Evolutionary conservation across 2,888 invertebrate genomes (phyloP).

Genomic region (Vannuccia rotundouncinata): DNA sequence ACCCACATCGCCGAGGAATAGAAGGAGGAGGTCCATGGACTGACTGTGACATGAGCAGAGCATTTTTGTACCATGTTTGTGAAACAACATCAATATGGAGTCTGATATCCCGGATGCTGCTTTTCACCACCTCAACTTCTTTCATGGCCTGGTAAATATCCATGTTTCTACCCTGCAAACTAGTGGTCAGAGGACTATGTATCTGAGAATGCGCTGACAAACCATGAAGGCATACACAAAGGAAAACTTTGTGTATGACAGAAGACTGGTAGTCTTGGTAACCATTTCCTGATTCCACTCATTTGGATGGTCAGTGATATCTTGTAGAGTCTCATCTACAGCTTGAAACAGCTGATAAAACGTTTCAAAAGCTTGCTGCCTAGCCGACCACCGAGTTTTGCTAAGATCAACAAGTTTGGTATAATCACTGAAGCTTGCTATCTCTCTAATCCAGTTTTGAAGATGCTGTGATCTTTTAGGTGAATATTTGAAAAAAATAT

Average conservation of each 20-base stretch:
- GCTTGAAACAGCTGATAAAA: too few relatives aligned
- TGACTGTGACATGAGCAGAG: not conserved
- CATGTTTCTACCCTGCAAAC: not conserved
- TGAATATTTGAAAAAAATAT: not conserved
- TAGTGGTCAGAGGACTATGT: not conserved
- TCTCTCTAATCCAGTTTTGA: not conserved
- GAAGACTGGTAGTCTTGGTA: not conserved
- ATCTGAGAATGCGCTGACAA: not conserved
- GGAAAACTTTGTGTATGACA: not conserved
- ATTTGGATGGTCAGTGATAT: not conserved
- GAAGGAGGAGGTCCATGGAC: slow-evolving; percentile 1
- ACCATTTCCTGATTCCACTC: not conserved
- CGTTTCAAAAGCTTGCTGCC: too few relatives aligned
- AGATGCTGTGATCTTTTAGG: not conserved
- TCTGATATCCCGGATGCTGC: not conserved
- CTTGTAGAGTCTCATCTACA: slow-evolving; percentile 9
- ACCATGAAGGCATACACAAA: slow-evolving; percentile 2
- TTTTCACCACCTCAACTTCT: not conserved
- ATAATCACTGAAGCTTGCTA: too few relatives aligned
- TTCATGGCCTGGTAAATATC: not conserved
- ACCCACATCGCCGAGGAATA: slow-evolving; percentile 3
- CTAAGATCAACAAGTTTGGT: too few relatives aligned
- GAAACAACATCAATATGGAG: not conserved
- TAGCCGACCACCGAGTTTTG: too few relatives aligned
- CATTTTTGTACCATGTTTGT: not conserved